Evolutionary conservation across 1,140 invertebrate species (phyloP).

Genomic region (Drosophila parabipectinata): DNA sequence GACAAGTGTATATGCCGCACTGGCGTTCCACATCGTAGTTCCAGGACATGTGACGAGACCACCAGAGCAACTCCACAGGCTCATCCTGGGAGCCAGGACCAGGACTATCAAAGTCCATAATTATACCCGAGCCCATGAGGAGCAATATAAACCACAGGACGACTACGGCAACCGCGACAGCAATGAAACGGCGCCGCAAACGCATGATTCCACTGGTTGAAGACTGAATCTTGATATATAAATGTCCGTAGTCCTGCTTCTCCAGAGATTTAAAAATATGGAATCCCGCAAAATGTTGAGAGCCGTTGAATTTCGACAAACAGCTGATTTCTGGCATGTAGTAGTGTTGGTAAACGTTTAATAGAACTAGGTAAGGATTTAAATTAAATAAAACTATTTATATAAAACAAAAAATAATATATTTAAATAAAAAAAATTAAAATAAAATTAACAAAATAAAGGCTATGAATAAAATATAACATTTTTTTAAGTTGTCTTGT

Average conservation of each 20-base stretch:
- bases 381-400: too few species aligned
- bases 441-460: too few species aligned
- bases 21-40: slow-evolving; percentile 46
- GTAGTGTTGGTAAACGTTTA: slow-evolving; percentile 14
- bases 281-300: neutral
- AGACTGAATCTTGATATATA: neutral
- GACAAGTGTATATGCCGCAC: slow-evolving; percentile 45
- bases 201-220: slow-evolving; percentile 32
- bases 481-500: too few species aligned
- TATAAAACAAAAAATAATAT: too few species aligned
- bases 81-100: neutral
- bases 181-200: slow-evolving; percentile 16
- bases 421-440: too few species aligned
- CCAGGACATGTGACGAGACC: slow-evolving; percentile 46
- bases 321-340: slow-evolving; percentile 32
- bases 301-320: slow-evolving; percentile 2
- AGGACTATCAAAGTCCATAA: neutral
- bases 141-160: slow-evolving; percentile 11
- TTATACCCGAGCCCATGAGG: neutral
- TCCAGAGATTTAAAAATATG: slow-evolving; percentile 25
- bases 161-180: neutral
- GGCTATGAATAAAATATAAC: too few species aligned
- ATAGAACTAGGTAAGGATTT: too few species aligned
- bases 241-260: too few species aligned
- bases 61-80: slow-evolving; percentile 55